Evolutionary conservation across 2,113 vertebrate species (phyloP).

Genomic region (Orthonyx spaldingii): DNA sequence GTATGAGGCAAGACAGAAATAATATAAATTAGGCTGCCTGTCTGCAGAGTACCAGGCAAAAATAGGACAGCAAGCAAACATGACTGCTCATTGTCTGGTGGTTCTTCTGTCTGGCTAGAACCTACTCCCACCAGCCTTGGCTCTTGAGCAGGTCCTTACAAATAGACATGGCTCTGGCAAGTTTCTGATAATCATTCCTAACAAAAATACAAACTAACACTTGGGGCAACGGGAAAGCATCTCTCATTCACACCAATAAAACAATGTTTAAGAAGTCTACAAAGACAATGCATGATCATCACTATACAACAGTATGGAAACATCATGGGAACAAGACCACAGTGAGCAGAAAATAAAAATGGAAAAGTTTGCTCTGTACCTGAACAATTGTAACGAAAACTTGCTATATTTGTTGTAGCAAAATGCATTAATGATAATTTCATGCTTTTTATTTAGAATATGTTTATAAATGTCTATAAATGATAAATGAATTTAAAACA

Average conservation of each 20-base stretch:
- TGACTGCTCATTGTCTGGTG: neutral
- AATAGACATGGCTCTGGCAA: neutral
- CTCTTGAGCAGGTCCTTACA: neutral
- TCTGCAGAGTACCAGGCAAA: neutral
- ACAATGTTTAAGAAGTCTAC: neutral
- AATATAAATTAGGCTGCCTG: neutral
- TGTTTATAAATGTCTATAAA: neutral
- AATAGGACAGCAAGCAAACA: neutral
- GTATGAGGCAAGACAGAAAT: neutral
- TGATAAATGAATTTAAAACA: neutral
- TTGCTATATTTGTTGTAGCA: neutral
- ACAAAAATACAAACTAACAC: neutral
- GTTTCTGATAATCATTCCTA: neutral
- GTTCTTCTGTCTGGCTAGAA: neutral
- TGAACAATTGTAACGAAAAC: neutral
- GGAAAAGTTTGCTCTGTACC: neutral
- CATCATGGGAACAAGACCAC: rapidly evolving
- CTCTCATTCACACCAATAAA: neutral
- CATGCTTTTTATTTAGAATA: neutral
- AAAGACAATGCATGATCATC: neutral
- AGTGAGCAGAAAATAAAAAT: neutral
- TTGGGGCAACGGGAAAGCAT: neutral
- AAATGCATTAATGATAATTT: neutral
- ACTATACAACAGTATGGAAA: rapidly evolving
- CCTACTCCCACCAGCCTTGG: neutral